Evolutionary conservation across 2,888 invertebrate genomes (phyloP).

Genomic region (Conops quadrifasciatus): DNA sequence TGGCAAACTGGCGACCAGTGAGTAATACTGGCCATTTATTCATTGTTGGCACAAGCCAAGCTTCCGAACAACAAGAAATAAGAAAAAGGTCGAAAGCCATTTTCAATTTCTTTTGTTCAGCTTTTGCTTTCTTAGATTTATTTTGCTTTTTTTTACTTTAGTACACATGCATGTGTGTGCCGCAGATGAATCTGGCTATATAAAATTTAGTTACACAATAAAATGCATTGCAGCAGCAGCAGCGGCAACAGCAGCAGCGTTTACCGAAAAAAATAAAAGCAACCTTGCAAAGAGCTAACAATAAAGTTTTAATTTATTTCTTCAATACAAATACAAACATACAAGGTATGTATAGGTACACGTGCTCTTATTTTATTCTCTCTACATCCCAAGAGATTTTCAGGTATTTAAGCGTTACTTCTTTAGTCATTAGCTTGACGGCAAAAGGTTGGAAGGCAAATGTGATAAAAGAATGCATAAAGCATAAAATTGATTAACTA

Average conservation of each 20-base stretch:
- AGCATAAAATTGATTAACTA: no score
- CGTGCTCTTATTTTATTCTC: no score
- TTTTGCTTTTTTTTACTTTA: background rate
- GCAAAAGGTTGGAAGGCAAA: no score
- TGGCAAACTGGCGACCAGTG: background rate
- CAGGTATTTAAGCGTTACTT: no score
- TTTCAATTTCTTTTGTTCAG: slow-evolving; percentile 16
- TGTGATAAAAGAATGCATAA: no score
- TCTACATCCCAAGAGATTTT: no score
- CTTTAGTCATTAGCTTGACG: no score
- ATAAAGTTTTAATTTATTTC: slow-evolving; percentile 28
- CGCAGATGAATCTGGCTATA: background rate
- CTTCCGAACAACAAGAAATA: slow-evolving; percentile 4
- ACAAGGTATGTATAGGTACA: no score
- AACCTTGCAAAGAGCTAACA: background rate
- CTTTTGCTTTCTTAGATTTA: background rate
- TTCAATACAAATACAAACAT: slow-evolving; percentile 23
- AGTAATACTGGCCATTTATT: slow-evolving; percentile 26
- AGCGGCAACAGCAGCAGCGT: background rate
- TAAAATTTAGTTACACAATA: background rate
- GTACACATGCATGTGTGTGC: background rate
- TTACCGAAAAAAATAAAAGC: background rate
- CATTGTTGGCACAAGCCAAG: slow-evolving; percentile 29
- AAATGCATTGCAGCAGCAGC: background rate
- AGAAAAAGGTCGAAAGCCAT: slow-evolving; percentile 19